Evolutionary conservation across 1,140 invertebrate genomes (phyloP).

Genomic region (Drosophila insularis): DNA sequence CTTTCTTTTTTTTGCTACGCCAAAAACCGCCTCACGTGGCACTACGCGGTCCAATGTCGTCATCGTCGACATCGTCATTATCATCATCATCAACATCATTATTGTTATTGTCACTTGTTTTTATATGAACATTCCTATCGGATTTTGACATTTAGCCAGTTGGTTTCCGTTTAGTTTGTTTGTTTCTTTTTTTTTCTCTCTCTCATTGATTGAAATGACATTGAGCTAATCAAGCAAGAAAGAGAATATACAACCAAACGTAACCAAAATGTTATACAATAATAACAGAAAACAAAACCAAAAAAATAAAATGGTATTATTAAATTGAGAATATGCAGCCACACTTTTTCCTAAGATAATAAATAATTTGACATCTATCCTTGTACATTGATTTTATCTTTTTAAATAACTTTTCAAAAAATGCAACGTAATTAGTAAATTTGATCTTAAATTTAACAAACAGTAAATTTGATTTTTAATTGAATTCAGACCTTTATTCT

Average conservation of each 20-base stretch:
- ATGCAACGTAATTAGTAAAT: too few species aligned
- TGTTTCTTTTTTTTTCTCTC: neutral
- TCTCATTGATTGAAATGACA: slow-evolving; percentile 56
- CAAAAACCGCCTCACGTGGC: neutral
- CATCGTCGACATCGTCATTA: neutral
- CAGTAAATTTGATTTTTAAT: too few species aligned
- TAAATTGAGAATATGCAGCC: slow-evolving; percentile 2
- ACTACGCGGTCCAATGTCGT: neutral
- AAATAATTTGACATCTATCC: too few species aligned
- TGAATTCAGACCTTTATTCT: too few species aligned
- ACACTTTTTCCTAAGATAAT: slow-evolving; percentile 1
- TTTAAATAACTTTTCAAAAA: too few species aligned
- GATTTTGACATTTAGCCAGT: slow-evolving; percentile 20
- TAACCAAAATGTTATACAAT: neutral
- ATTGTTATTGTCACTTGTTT: slow-evolving; percentile 6
- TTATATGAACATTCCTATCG: neutral
- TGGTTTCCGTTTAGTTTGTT: slow-evolving; percentile 4
- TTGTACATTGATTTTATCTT: too few species aligned
- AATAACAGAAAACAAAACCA: too few species aligned
- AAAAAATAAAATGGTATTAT: neutral
- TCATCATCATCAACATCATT: neutral
- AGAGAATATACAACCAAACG: slow-evolving; percentile 3
- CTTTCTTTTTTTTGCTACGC: neutral
- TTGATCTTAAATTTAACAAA: too few species aligned
- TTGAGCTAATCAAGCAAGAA: slow-evolving; percentile 48